Percentiles rank a stretch among this genome's conserved stretches.
Evolutionary conservation across 2,888 invertebrate species (phyloP).

Genomic region (Nasonovia ribisnigri): DNA sequence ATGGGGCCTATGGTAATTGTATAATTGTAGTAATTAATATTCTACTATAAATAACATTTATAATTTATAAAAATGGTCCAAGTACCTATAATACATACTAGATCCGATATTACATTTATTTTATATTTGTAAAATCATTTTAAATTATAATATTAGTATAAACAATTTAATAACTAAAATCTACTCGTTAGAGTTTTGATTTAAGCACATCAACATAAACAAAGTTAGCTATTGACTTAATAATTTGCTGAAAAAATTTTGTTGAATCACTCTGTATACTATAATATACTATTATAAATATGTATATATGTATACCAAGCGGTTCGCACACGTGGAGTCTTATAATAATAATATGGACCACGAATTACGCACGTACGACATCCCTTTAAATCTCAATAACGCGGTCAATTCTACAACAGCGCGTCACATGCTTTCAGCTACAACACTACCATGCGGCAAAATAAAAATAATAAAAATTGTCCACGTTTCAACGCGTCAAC

Average conservation of each 20-base stretch:
- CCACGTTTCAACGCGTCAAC: neutral
- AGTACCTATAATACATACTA: neutral
- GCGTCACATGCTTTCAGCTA: neutral
- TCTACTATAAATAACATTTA: neutral
- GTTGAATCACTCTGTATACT: neutral
- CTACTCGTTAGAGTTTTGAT: neutral
- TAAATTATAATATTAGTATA: neutral
- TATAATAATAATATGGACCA: neutral
- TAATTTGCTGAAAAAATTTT: neutral
- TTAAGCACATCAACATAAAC: neutral
- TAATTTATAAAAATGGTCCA: neutral
- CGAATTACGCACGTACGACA: neutral
- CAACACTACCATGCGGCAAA: neutral
- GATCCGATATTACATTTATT: neutral
- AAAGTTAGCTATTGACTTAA: neutral
- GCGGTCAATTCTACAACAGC: neutral
- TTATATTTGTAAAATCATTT: neutral
- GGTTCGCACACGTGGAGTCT: neutral
- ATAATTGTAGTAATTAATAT: neutral
- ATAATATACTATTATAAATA: neutral
- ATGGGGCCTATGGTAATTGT: neutral
- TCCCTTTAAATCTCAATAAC: neutral
- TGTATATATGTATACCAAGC: neutral
- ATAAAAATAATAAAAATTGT: neutral
- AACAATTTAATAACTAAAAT: neutral